These are phyloP conservation scores for Drosophila neocordata DNA, from an alignment of 1,140 invertebrate genomes.

Conservation along the genomic window DNA sequence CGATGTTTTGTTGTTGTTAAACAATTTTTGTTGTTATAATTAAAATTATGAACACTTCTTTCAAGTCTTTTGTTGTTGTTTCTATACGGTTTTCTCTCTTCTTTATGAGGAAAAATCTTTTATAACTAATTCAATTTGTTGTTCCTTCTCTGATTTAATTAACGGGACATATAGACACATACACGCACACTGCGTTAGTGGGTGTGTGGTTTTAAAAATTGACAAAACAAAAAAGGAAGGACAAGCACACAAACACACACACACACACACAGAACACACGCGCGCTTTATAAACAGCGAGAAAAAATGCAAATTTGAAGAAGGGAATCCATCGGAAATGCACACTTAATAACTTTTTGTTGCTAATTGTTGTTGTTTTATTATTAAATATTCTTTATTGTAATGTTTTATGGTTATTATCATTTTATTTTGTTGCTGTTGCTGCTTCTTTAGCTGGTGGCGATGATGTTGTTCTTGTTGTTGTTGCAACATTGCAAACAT, in stretches of 20 bases:
- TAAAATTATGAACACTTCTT: constrained; percentile 77
- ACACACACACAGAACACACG: constrained; percentile 24
- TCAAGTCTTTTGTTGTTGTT: constrained; percentile 65
- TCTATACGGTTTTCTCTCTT: constrained; percentile 2
- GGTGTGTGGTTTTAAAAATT: constrained; percentile 42
- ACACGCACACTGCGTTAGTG: background rate
- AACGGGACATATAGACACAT: constrained; percentile 1
- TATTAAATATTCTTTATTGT: constrained; percentile 21
- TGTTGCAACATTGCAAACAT: constrained; percentile 34
- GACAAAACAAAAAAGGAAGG: constrained; percentile 46
- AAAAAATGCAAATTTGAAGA: background rate
- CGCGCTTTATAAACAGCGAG: constrained; percentile 19
- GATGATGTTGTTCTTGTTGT: constrained; percentile 29
- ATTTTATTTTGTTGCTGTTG: constrained; percentile 14
- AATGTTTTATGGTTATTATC: constrained; percentile 29
- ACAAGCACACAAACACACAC: constrained; percentile 23
- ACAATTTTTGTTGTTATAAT: constrained; percentile 11
- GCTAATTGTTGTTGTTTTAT: constrained; percentile 37
- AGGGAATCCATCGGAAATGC: constrained; percentile 13
- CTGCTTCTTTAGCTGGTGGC: background rate
- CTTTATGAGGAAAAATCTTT: no score
- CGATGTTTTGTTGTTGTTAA: constrained; percentile 36
- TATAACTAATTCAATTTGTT: background rate
- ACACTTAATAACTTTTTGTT: background rate
- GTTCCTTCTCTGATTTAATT: background rate